Conservation (phyloP, 2,113 vertebrate genomes). For the Hippocampus comes region DNA sequence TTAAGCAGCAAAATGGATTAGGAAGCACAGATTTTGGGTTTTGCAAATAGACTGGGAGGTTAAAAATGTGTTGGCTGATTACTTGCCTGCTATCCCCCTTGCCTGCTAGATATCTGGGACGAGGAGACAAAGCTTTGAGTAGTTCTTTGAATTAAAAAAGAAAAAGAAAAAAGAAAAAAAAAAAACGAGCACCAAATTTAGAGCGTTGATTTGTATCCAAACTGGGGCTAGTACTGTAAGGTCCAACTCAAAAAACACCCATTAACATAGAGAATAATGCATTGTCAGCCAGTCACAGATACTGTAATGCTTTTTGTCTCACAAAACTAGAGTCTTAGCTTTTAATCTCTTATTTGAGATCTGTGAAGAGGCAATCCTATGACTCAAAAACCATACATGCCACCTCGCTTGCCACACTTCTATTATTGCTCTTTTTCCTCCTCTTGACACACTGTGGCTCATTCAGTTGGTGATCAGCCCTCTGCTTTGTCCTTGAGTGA, state of each 20-base stretch:
- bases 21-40: constrained; percentile 1
- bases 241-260: background rate
- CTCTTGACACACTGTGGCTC: constrained; percentile 54
- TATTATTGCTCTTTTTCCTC: constrained; percentile 33
- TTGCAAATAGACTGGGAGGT: constrained; percentile 7
- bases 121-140: constrained; percentile 6
- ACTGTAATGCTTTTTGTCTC: background rate
- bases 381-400: background rate
- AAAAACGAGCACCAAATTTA: background rate
- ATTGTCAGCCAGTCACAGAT: background rate
- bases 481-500: constrained; percentile 63
- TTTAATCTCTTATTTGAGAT: background rate
- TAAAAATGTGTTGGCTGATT: constrained; percentile 12
- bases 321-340: background rate
- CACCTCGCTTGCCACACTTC: constrained; percentile 5
- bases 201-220: background rate
- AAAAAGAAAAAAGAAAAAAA: background rate
- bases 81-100: background rate
- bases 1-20: constrained; percentile 9
- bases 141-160: background rate
- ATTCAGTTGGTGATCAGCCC: constrained; percentile 68
- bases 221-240: background rate
- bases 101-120: constrained; percentile 5
- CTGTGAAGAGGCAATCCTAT: background rate
- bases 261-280: too few relatives aligned